A percentile compares a stretch with the other conserved stretches of the same genome.
Conservation (phyloP, 2,888 invertebrate species). For the Eugnorisma glareosa region DNA sequence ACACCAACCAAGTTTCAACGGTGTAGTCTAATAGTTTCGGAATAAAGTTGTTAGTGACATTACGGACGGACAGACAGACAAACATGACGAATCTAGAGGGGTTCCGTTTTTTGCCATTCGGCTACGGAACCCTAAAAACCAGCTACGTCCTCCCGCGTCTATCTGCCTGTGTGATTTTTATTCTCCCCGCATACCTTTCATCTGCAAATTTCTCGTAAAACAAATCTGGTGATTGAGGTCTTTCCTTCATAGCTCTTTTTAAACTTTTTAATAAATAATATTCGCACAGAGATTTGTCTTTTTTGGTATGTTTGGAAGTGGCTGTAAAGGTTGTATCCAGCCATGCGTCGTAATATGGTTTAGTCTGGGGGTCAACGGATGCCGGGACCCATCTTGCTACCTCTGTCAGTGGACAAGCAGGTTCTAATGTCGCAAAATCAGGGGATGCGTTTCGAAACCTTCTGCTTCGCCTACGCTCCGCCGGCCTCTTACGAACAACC, state of each 20-base stretch:
- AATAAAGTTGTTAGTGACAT: no score
- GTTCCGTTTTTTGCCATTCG: no score
- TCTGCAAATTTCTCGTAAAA: slow-evolving; percentile 74
- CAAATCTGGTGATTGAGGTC: slow-evolving; percentile 72
- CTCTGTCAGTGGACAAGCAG: slow-evolving; percentile 76
- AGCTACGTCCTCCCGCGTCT: slow-evolving; percentile 10
- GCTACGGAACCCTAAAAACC: no score
- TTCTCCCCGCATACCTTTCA: slow-evolving; percentile 80
- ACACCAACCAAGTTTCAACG: no score
- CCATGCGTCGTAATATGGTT: slow-evolving; percentile 86
- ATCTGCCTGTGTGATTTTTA: slow-evolving; percentile 74
- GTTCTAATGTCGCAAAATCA: not conserved
- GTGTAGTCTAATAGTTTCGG: no score
- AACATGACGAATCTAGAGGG: no score
- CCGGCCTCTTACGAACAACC: slow-evolving; percentile 35
- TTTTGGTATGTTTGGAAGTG: slow-evolving; percentile 70
- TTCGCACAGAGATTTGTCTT: slow-evolving; percentile 64
- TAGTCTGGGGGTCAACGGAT: slow-evolving; percentile 74
- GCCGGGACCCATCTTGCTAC: slow-evolving; percentile 82
- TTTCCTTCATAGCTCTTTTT: slow-evolving; percentile 65
- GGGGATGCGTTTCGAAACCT: slow-evolving; percentile 47
- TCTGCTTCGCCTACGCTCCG: slow-evolving; percentile 21
- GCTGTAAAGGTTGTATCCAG: slow-evolving; percentile 81
- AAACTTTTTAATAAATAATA: slow-evolving; percentile 66
- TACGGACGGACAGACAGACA: no score